Evolutionary conservation across 2,888 invertebrate genomes (phyloP).

Genomic region (Mesorhabditis belari): DNA sequence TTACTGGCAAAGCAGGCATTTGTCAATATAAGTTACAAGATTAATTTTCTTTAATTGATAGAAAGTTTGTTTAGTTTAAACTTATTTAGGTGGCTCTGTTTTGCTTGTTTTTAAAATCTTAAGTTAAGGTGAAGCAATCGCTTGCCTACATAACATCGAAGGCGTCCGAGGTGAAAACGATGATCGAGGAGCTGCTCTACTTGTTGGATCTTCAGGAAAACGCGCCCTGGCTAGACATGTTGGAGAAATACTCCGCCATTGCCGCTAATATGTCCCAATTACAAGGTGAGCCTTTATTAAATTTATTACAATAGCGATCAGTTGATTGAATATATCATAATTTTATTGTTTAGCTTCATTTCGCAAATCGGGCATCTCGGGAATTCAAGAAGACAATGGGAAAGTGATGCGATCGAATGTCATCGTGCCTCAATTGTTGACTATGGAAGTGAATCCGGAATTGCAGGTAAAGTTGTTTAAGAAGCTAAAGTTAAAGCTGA

Average conservation of each 20-base stretch:
- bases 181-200: conserved; percentile 26
- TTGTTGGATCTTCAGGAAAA: conserved; percentile 34
- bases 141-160: conserved; percentile 19
- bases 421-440: conserved; percentile 38
- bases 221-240: conserved; percentile 39
- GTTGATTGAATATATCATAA: neutral
- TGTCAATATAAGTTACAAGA: no score
- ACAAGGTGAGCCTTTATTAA: conserved; percentile 11
- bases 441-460: conserved; percentile 30
- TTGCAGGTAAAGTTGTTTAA: conserved; percentile 20
- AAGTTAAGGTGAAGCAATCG: conserved; percentile 13
- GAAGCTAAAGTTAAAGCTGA: no score
- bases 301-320: no score
- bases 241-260: conserved; percentile 39
- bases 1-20: no score
- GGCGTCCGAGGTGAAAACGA: conserved; percentile 24
- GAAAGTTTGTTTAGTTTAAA: no score
- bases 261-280: conserved; percentile 33
- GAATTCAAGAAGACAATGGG: conserved; percentile 31
- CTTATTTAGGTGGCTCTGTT: no score
- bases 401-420: conserved; percentile 33
- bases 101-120: no score
- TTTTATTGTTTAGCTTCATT: conserved; percentile 1
- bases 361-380: neutral
- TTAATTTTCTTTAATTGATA: no score